Percentiles rank a stretch among this genome's conserved stretches.
These are phyloP conservation scores for Boloria selene DNA, from an alignment of 2,888 invertebrate species.

Conservation along the genomic window DNA sequence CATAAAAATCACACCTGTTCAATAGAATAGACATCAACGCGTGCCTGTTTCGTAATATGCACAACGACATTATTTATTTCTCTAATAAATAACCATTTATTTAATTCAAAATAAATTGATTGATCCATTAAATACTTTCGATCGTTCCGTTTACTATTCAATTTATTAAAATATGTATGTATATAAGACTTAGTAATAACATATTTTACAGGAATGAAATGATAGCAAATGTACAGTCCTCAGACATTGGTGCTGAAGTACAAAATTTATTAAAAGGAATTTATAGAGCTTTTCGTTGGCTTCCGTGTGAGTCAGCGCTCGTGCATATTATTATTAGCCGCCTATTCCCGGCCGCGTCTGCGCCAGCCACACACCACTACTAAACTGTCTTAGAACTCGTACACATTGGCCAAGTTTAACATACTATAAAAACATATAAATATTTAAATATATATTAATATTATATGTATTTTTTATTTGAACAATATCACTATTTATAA, in stretches of 20 bases:
- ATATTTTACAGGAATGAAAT: no score
- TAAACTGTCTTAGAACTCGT: conserved; percentile 35
- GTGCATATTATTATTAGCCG: conserved; percentile 65
- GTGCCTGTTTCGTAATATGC: conserved; percentile 33
- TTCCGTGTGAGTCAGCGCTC: conserved; percentile 65
- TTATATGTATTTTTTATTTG: neutral
- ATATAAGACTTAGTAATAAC: no score
- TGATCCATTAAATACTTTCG: no score
- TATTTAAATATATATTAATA: neutral
- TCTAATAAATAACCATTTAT: neutral
- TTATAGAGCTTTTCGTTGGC: conserved; percentile 66
- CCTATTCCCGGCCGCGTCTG: conserved; percentile 59
- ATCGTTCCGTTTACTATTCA: no score
- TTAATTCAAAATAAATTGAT: no score
- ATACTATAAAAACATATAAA: neutral
- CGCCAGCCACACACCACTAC: conserved; percentile 36
- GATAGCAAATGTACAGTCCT: no score
- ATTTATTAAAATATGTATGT: no score
- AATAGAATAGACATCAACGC: conserved; percentile 75
- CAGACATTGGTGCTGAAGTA: conserved; percentile 29
- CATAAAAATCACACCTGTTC: conserved; percentile 31
- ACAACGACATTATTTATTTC: neutral
- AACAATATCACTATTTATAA: no score
- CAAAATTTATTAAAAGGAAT: conserved; percentile 63
- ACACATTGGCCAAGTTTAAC: conserved; percentile 24